phyloP scores from a whole-genome alignment of 2,797 vertebrate species.

The Psittacula echo region DNA sequence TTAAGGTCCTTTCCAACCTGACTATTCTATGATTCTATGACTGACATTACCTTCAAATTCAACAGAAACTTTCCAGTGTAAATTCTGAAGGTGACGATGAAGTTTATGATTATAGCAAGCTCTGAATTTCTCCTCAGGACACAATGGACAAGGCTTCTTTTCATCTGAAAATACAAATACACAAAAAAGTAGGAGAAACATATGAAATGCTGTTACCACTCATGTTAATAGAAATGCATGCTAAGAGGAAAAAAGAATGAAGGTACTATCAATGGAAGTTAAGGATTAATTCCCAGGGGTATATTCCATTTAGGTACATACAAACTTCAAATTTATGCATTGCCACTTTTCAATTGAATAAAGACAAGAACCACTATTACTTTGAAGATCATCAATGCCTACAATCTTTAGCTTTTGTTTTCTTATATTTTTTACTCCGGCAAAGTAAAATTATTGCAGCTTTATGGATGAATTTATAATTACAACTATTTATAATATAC shows the following conservation, averaged over 20 bases:
- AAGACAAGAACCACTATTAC: not conserved
- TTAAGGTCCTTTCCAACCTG: not conserved
- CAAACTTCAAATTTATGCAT: not conserved
- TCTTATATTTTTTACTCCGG: not conserved
- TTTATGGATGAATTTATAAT: not conserved
- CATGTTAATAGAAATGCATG: not conserved
- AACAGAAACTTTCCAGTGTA: constrained; percentile 97
- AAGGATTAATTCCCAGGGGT: not conserved
- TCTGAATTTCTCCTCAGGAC: constrained; percentile 93
- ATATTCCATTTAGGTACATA: not conserved
- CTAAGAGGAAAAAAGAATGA: not conserved
- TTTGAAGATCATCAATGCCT: not conserved
- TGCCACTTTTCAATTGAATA: not conserved
- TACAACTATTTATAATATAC: too few species aligned
- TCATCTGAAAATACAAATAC: constrained; percentile 78
- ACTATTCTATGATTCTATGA: not conserved
- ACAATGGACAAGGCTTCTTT: constrained; percentile 90
- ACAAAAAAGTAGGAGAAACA: not conserved
- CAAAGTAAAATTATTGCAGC: not conserved
- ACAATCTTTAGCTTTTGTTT: not conserved
- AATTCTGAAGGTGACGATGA: constrained; percentile 92
- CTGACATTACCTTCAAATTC: constrained; percentile 90
- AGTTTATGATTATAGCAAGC: constrained; percentile 93
- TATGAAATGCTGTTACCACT: not conserved
- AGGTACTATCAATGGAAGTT: not conserved